Percentiles rank a stretch among this genome's conserved stretches.
These are phyloP conservation scores for Caenorhabditis panamensis DNA, from an alignment of 2,888 invertebrate species.

Conservation along the genomic window DNA sequence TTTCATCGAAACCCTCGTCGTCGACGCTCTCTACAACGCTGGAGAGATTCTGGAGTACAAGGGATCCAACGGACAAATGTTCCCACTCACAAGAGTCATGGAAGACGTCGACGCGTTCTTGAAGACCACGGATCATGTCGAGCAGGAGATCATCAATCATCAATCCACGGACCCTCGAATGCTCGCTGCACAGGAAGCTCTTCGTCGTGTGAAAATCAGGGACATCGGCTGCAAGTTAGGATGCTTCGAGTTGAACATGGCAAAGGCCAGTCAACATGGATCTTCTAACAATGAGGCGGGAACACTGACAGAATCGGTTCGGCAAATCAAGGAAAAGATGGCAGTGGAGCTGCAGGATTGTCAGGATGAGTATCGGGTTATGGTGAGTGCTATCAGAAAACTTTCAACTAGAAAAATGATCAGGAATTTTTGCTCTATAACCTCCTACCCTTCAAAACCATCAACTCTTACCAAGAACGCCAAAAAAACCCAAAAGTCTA, in stretches of 20 bases:
- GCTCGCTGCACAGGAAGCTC: slow-evolving; percentile 14
- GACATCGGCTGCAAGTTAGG: slow-evolving; percentile 37
- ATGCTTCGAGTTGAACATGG: slow-evolving; percentile 23
- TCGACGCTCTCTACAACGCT: slow-evolving; percentile 52
- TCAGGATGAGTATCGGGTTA: slow-evolving; percentile 17
- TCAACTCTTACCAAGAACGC: no score
- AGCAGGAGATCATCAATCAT: slow-evolving; percentile 50
- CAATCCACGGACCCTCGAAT: slow-evolving; percentile 14
- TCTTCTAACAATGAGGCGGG: slow-evolving; percentile 28
- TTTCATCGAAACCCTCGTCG: slow-evolving; percentile 65
- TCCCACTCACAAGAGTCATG: slow-evolving; percentile 39
- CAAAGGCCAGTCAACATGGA: slow-evolving; percentile 18
- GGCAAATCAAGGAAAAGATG: slow-evolving; percentile 21
- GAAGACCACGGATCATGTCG: slow-evolving; percentile 62
- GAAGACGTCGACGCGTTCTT: slow-evolving; percentile 67
- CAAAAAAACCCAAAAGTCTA: no score
- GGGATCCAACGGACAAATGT: slow-evolving; percentile 50
- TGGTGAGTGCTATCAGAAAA: slow-evolving; percentile 30
- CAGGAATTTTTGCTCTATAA: no score
- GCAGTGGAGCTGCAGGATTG: neutral
- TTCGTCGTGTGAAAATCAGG: slow-evolving; percentile 27
- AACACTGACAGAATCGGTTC: slow-evolving; percentile 9
- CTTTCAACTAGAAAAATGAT: no score
- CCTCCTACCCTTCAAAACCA: no score
- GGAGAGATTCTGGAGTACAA: slow-evolving; percentile 49